Evolutionary conservation across 2,888 invertebrate species (phyloP).

Genomic region (Pseudococcus viburni): DNA sequence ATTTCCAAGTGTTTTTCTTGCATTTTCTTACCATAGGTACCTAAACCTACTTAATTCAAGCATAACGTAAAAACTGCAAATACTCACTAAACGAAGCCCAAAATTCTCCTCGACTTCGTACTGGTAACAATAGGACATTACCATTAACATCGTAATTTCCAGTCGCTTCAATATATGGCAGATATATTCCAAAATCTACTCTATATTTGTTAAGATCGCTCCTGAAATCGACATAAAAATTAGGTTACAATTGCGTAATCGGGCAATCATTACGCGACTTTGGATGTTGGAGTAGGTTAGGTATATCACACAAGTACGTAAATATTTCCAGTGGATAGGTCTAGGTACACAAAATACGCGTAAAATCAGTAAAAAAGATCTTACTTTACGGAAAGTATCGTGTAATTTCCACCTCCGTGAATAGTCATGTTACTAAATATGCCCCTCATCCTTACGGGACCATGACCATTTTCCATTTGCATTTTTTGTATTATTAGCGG

Average conservation of each 20-base stretch:
- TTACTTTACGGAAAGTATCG: constrained; percentile 75
- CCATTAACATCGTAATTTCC: constrained; percentile 85
- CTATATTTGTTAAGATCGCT: constrained; percentile 69
- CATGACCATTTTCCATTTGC: constrained; percentile 84
- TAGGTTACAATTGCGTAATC: constrained; percentile 10
- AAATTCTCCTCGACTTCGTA: constrained; percentile 84
- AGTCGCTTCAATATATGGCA: constrained; percentile 82
- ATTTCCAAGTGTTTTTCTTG: too few relatives aligned
- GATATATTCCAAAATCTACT: constrained; percentile 69
- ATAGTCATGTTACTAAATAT: constrained; percentile 83
- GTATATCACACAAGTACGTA: constrained; percentile 1
- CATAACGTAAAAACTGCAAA: too few relatives aligned
- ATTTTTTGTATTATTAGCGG: constrained; percentile 80
- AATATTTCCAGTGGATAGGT: neutral
- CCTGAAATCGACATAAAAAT: constrained; percentile 68
- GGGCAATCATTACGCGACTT: neutral
- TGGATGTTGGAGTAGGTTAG: neutral
- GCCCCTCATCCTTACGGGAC: constrained; percentile 82
- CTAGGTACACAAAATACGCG: neutral
- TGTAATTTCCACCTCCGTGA: constrained; percentile 83
- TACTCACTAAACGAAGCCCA: constrained; percentile 84
- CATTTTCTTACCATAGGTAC: too few relatives aligned
- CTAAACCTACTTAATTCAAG: too few relatives aligned
- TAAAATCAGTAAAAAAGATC: constrained; percentile 45
- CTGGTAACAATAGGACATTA: constrained; percentile 83